A percentile compares a stretch with the other conserved stretches of the same genome.
Evolutionary conservation across 2,888 invertebrate species (phyloP).

Genomic region (Pedicia rivosa): DNA sequence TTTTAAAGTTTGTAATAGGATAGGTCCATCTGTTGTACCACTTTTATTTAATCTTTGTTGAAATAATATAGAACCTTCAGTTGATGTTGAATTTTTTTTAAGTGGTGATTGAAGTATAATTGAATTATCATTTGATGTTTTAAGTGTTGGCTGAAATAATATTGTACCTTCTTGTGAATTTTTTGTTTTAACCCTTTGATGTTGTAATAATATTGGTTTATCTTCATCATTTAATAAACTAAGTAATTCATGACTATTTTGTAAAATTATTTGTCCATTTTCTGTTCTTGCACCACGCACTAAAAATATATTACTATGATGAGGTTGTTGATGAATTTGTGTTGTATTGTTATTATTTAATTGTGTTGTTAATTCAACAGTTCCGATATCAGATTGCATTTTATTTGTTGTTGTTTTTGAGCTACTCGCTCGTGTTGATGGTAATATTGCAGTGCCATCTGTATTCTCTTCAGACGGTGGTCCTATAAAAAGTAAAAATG

Average conservation of each 20-base stretch:
- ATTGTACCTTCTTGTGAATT: conserved; percentile 9
- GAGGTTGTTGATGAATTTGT: conserved; percentile 14
- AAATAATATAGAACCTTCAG: conserved; percentile 18
- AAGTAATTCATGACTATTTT: conserved; percentile 31
- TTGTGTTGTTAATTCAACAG: not conserved
- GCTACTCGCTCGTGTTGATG: not conserved
- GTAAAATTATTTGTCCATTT: conserved; percentile 31
- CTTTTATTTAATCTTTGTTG: conserved; percentile 14
- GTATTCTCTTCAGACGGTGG: conserved; percentile 13
- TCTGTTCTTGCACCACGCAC: conserved; percentile 30
- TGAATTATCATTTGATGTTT: conserved; percentile 15
- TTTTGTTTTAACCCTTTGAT: conserved; percentile 16
- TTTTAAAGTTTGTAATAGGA: conserved; percentile 29
- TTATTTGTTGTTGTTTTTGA: not conserved
- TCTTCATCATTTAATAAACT: conserved; percentile 24
- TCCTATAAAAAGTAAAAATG: conserved; percentile 10
- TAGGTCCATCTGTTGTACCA: conserved; percentile 17
- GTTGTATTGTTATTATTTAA: not conserved
- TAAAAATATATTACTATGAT: conserved; percentile 26
- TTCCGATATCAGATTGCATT: not conserved
- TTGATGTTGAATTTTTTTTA: conserved; percentile 22
- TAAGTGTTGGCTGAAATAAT: conserved; percentile 14
- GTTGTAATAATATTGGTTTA: conserved; percentile 24
- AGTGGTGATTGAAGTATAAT: conserved; percentile 28
- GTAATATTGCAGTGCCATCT: conserved; percentile 10